A percentile compares a stretch with the other conserved stretches of the same genome.
Conservation (phyloP, 1,140 invertebrate species). For the Bombus huntii region DNA sequence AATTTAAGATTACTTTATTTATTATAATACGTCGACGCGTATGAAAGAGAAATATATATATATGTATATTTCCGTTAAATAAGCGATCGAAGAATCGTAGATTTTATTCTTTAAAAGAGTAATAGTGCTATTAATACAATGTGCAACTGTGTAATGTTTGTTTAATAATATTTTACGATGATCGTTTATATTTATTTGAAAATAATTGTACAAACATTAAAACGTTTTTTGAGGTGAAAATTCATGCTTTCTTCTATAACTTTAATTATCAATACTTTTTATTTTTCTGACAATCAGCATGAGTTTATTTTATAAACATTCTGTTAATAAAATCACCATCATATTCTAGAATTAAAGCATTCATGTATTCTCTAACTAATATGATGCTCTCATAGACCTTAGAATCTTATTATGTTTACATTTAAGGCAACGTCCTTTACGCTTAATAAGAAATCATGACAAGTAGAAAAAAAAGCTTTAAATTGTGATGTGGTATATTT, state of each 20-base stretch:
- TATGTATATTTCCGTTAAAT: neutral
- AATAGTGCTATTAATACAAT: conserved; percentile 22
- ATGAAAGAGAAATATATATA: conserved; percentile 11
- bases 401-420: conserved; percentile 1
- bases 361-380: neutral
- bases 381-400: conserved; percentile 15
- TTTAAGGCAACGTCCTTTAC: conserved; percentile 14
- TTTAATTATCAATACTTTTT: conserved; percentile 19
- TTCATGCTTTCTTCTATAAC: neutral
- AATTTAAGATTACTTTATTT: conserved; percentile 18
- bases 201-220: conserved; percentile 24
- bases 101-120: conserved; percentile 4
- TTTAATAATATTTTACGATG: conserved; percentile 11
- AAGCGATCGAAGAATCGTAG: conserved; percentile 14
- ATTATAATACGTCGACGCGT: neutral
- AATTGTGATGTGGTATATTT: conserved; percentile 52
- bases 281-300: neutral
- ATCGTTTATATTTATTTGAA: conserved; percentile 13
- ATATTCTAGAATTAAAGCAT: neutral
- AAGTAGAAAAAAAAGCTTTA: conserved; percentile 26
- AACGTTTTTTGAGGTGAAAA: neutral
- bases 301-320: conserved; percentile 16
- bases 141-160: conserved; percentile 13
- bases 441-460: conserved; percentile 37
- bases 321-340: conserved; percentile 11